Evolutionary conservation across 2,888 invertebrate species (phyloP).

Genomic region (Dastarcus helophoroides): DNA sequence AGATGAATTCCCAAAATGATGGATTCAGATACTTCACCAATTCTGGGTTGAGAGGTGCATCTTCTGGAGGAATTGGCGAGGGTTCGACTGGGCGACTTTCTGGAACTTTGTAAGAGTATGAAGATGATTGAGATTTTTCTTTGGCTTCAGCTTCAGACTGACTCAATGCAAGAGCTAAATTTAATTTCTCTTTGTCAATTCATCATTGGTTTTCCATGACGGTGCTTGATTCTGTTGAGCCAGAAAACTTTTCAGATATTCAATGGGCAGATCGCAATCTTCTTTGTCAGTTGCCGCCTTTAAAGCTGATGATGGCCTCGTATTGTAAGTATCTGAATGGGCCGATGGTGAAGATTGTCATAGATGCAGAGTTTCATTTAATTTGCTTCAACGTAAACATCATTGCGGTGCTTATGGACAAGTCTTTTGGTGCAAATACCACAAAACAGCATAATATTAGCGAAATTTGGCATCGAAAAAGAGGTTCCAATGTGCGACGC

Average conservation of each 20-base stretch:
- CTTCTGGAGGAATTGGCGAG: no score
- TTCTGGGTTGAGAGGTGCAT: no score
- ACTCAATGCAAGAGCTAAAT: constrained; percentile 90
- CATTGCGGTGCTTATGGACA: constrained; percentile 98
- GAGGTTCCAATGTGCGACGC: constrained; percentile 97
- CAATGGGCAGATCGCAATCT: constrained; percentile 66
- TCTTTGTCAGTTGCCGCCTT: constrained; percentile 40
- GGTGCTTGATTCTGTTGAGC: constrained; percentile 74
- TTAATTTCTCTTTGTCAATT: constrained; percentile 91
- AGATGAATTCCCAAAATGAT: no score
- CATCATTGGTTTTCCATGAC: constrained; percentile 68
- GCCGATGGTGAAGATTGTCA: constrained; percentile 91
- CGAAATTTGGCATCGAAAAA: constrained; percentile 96
- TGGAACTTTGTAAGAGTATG: no score
- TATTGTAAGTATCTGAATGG: constrained; percentile 89
- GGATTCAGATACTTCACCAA: no score
- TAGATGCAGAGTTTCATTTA: constrained; percentile 81
- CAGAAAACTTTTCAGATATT: constrained; percentile 71
- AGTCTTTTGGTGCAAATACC: constrained; percentile 92
- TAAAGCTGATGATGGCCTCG: constrained; percentile 43
- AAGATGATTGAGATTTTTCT: constrained; percentile 42
- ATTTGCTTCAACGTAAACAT: constrained; percentile 79
- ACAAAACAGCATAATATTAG: constrained; percentile 76
- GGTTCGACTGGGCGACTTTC: no score
- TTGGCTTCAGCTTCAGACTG: constrained; percentile 97